phyloP scores from a whole-genome alignment of 2,888 invertebrate genomes.

The Euclidia mi region DNA sequence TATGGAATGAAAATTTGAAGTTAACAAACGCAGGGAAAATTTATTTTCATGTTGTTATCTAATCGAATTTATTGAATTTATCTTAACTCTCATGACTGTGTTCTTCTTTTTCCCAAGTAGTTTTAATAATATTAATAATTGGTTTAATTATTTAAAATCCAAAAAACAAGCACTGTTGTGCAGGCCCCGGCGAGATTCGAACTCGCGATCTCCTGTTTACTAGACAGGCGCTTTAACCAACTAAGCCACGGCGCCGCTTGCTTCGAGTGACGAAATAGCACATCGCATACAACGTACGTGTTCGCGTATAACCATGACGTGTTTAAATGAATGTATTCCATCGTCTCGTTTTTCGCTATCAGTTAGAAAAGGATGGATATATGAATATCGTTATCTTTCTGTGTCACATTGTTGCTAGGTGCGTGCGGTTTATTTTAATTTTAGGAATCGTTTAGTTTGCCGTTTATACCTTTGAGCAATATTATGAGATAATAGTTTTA shows the following conservation, averaged over 20 bases:
- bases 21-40: no score
- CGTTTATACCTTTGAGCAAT: neutral
- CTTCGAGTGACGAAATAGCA: slow-evolving; percentile 25
- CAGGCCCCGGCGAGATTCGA: slow-evolving; percentile 88
- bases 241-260: slow-evolving; percentile 85
- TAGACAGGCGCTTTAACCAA: slow-evolving; percentile 89
- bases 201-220: slow-evolving; percentile 89
- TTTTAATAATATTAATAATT: neutral
- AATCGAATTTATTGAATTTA: no score
- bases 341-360: slow-evolving; percentile 23
- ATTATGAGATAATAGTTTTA: no score
- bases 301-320: slow-evolving; percentile 17
- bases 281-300: slow-evolving; percentile 20
- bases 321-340: slow-evolving; percentile 8
- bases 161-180: slow-evolving; percentile 12
- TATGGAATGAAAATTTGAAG: no score
- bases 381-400: slow-evolving; percentile 17
- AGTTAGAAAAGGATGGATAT: slow-evolving; percentile 21
- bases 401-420: slow-evolving; percentile 33
- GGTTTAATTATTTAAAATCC: slow-evolving; percentile 6
- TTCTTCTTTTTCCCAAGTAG: no score
- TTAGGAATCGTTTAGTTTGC: neutral
- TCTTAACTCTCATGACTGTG: no score
- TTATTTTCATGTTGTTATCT: no score
- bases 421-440: slow-evolving; percentile 4